Base-by-base conservation (phyloP, 2,888 invertebrate genomes). In the Oscheius sp. region DNA sequence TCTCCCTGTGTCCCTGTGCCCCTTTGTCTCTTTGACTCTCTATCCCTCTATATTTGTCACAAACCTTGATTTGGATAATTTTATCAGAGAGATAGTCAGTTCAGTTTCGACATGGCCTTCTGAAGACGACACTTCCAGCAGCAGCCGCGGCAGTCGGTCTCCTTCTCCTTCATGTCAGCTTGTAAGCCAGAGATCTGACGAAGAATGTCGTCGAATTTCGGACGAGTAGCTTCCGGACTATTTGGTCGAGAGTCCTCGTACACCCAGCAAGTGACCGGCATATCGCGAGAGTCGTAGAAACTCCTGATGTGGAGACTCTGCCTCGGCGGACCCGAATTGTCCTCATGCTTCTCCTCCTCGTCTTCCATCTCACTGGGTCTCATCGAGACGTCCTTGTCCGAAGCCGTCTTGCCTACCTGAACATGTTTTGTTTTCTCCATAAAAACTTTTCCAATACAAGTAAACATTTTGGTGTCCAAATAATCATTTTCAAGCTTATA, bases 121-220 rank as follows among this genome's bases (percentile, higher is more conserved):
- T 60, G 60, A 35, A 60, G 32, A n/a, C 60, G 60, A 60, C 60
- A 60, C n/a, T 60, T 60, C 60, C 60, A 60, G n/a, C 60, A 60
- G 35, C 4, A 11, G 2, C 32, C 58, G 4, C 37, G n/a, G 2
- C n/a, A 35, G 11, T 60, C 60, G 2, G n/a, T 37, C 35, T 35
- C 32, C 35, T 60, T 37, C 11, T n/a, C n/a, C 37, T 7, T 37
- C 60, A 37, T 60, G n/a, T 29, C 60, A 1, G 60, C 35, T 7
- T 37, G 60, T 35, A 35, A 4, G 9, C 37, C 60, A 2, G 60
- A 11, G 11, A 60, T n/a, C 11, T 60, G 60, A 11, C 35, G n/a
- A 11, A 60, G 60, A n/a, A 60, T 60, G 37, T 60, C 35, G n/a
- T 60, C 60, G 11, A 60, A 2, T n/a, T 60, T 60, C 1, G 60